phyloP scores from a whole-genome alignment of 2,888 invertebrate species.

The Tridacna gigas region DNA sequence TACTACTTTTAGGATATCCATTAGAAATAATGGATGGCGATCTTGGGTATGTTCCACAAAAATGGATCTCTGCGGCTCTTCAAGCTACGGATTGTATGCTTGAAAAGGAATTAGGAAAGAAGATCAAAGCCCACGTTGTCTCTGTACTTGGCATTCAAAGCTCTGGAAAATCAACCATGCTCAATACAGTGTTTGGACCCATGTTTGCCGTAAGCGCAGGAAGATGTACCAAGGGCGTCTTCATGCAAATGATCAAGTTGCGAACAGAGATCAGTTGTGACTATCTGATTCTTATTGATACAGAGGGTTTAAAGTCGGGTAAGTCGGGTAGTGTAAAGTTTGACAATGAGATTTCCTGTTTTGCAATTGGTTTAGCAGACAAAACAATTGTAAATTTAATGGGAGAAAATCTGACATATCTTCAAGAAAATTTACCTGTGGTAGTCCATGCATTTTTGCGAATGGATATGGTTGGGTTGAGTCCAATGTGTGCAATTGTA shows the following conservation, averaged over 20 bases:
- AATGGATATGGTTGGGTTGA: conserved; percentile 24
- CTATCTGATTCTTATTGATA: conserved; percentile 47
- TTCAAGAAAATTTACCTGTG: conserved; percentile 44
- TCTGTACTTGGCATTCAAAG: conserved; percentile 56
- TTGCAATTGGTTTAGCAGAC: conserved; percentile 46
- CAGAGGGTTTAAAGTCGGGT: conserved; percentile 50
- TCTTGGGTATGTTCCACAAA: conserved; percentile 6
- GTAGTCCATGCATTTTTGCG: conserved; percentile 41
- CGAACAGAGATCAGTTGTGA: conserved; percentile 13
- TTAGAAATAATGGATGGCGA: conserved; percentile 35
- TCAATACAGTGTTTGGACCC: conserved; percentile 48
- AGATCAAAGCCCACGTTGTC: conserved; percentile 2
- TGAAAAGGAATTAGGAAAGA: background rate
- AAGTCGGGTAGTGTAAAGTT: conserved; percentile 18
- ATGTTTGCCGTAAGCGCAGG: conserved; percentile 53
- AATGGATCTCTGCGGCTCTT: conserved; percentile 5
- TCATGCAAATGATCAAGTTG: conserved; percentile 40
- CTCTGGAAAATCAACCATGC: conserved; percentile 50
- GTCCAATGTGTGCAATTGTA: background rate
- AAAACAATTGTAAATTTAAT: conserved; percentile 35
- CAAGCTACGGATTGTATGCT: no score
- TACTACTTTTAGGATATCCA: conserved; percentile 25
- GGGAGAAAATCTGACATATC: conserved; percentile 41
- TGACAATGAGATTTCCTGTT: conserved; percentile 50
- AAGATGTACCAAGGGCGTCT: conserved; percentile 48